phyloP scores from a whole-genome alignment of 2,888 invertebrate genomes.

The Drosophila leonis region DNA sequence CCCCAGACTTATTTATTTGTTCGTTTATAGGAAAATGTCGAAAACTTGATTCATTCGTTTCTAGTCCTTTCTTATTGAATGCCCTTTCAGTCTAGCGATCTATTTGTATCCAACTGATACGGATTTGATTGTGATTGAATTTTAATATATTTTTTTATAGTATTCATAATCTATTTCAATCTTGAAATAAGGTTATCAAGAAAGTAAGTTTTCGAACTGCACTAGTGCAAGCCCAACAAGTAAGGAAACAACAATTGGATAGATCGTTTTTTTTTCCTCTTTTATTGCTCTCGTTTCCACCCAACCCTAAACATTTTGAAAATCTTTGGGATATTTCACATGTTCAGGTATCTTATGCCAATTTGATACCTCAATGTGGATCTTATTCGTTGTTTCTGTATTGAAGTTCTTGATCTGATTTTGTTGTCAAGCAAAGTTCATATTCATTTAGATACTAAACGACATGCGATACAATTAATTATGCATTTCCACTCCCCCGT shows the following conservation, averaged over 20 bases:
- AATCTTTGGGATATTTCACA: neutral
- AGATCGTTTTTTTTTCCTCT: neutral
- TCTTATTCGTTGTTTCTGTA: neutral
- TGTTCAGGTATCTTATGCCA: neutral
- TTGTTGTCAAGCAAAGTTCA: conserved; percentile 12
- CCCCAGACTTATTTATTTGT: neutral
- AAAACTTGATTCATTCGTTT: neutral
- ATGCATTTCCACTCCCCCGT: conserved; percentile 19
- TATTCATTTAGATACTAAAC: conserved; percentile 18
- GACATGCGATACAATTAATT: conserved; percentile 30
- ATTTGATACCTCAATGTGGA: neutral
- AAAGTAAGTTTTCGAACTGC: neutral
- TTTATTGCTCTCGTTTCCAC: neutral
- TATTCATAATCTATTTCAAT: neutral
- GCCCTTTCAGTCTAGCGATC: too few species aligned
- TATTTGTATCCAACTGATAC: too few species aligned
- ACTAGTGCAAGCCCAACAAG: neutral
- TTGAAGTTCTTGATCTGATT: neutral
- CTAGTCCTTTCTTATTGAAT: neutral
- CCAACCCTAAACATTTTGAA: neutral
- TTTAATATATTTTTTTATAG: too few species aligned
- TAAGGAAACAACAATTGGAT: neutral
- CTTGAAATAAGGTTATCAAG: neutral
- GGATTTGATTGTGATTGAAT: too few species aligned
- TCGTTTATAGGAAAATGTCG: neutral